Evolutionary conservation across 1,140 invertebrate genomes (phyloP).

Genomic region (Rhagoletis pomonella): DNA sequence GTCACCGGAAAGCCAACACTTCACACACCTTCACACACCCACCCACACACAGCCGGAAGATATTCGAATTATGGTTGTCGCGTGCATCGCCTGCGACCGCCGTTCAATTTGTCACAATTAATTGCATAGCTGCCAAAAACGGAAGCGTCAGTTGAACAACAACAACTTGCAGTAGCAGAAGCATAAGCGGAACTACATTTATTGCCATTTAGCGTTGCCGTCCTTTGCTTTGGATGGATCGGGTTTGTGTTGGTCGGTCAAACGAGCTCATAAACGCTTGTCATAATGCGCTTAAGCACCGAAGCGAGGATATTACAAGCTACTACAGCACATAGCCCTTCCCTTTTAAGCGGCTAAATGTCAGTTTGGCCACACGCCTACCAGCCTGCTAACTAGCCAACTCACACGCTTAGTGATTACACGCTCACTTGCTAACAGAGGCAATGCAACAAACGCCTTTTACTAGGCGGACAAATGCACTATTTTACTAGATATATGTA

Average conservation of each 20-base stretch:
- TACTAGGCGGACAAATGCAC: background rate
- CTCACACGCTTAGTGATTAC: constrained; percentile 14
- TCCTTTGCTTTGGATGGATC: background rate
- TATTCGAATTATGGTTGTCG: constrained; percentile 48
- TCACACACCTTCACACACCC: background rate
- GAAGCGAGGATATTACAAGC: background rate
- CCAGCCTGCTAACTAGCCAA: constrained; percentile 2
- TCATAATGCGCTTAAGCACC: constrained; percentile 44
- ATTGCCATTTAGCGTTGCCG: constrained; percentile 15
- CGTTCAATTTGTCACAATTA: constrained; percentile 57
- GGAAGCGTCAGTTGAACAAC: background rate
- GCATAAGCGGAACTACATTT: background rate
- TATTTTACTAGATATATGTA: background rate
- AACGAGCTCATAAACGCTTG: constrained; percentile 21
- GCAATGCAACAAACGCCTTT: constrained; percentile 9
- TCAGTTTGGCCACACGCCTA: background rate
- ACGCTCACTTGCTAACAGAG: background rate
- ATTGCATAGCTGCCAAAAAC: constrained; percentile 56
- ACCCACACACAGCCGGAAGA: constrained; percentile 44
- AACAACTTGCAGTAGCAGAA: background rate
- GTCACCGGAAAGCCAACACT: background rate
- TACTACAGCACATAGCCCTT: background rate
- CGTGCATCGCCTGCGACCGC: constrained; percentile 18
- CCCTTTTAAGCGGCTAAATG: background rate
- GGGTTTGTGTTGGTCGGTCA: constrained; percentile 16